Evolutionary conservation across 2,113 vertebrate species (phyloP), one percentile per base, ranked within the genome.

Genomic region (Rhinolophus ferrumequinum): DNA sequence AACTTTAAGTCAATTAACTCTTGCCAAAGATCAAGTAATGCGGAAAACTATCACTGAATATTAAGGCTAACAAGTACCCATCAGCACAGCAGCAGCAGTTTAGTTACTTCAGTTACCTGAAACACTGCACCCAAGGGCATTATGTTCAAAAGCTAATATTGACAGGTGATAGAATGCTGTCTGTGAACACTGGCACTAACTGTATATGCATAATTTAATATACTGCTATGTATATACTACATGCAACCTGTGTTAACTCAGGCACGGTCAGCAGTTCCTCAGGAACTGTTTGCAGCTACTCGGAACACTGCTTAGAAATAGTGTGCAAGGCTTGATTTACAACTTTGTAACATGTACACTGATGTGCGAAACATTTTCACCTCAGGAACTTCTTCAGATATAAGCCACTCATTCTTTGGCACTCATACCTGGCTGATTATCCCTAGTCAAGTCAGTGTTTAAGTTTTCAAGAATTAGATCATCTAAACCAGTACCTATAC

Each of bases 41-140:
- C 89, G 87, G 97, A 98, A 98, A 98, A 97, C 96, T 93, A 98
- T 96, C 84, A 92, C 96, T 97, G 97, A 98, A 97, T 95, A 97
- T 97, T 96, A 98, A 95, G 98, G 96, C 91, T 98, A 98, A 98
- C 93, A 98, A 98, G 96, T 87, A 97, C 95, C 97, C 98, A 97
- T 98, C 97, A 98, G 50, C 80, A 94, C 80, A 96, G 90, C 84
- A 90, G 85, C 85, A 44, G 89, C 94, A 97, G 96, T 7, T 96
- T 96, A 96, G 77, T n/a, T 13, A 87, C 91, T 96, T 96, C 54
- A 96, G 77, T n/a, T 13, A 87, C 91, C 96, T 96, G 90, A 97
- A 98, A 98, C 84, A 95, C 0, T 1, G 87, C 0, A 56, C 92
- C 90, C 91, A 96, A 96, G 33, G 95, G 95, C 80, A 96, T 96